phyloP scores from a whole-genome alignment of 2,888 invertebrate species.

The Drosophila macrothrix region DNA sequence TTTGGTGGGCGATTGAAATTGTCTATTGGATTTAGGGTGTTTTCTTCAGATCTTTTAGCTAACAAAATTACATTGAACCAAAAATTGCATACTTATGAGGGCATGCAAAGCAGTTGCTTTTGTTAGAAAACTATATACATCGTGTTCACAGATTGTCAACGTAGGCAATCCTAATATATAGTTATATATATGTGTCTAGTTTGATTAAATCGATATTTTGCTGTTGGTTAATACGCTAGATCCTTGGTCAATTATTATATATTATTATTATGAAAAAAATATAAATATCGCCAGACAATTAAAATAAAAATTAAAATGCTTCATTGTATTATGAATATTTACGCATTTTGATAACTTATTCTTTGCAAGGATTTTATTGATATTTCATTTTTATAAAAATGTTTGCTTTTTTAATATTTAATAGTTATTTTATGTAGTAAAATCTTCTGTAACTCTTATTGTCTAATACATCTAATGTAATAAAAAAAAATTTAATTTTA shows the following conservation, averaged over 20 bases:
- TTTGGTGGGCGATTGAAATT: conserved; percentile 49
- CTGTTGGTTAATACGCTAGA: background rate
- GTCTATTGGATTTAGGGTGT: conserved; percentile 39
- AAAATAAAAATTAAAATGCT: background rate
- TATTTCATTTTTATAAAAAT: background rate
- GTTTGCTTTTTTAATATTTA: background rate
- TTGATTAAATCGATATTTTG: background rate
- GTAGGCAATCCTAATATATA: background rate
- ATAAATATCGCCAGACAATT: accelerated
- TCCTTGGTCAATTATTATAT: background rate
- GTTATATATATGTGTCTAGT: background rate
- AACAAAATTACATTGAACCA: conserved; percentile 19
- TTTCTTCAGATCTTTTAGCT: conserved; percentile 47
- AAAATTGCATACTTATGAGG: conserved; percentile 60
- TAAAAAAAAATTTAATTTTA: background rate
- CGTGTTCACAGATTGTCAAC: background rate
- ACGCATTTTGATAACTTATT: too few species aligned
- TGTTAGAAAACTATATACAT: background rate
- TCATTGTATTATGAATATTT: background rate
- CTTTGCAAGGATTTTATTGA: background rate
- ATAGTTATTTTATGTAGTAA: background rate
- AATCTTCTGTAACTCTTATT: background rate
- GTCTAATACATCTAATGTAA: background rate
- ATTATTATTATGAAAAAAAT: background rate
- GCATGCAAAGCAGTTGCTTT: conserved; percentile 7